Percentiles rank a stretch among this genome's conserved stretches.
phyloP scores from a whole-genome alignment of 2,888 invertebrate species.

The Dione vanillae region DNA sequence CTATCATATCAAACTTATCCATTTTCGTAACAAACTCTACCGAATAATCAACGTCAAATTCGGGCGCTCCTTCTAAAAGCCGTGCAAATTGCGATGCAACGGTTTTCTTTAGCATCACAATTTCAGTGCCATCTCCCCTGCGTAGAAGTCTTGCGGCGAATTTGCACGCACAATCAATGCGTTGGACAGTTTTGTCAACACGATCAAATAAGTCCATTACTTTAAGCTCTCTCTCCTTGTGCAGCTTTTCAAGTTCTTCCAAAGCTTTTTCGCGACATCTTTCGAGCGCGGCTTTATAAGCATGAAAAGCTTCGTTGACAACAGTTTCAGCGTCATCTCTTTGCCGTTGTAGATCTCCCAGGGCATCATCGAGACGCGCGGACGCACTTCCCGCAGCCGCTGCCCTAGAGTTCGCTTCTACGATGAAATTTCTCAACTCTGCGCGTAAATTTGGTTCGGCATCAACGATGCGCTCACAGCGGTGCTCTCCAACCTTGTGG shows the following conservation, averaged over 20 bases:
- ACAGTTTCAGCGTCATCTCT: slow-evolving; percentile 93
- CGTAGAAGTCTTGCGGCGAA: slow-evolving; percentile 92
- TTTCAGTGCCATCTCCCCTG: slow-evolving; percentile 93
- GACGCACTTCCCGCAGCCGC: slow-evolving; percentile 91
- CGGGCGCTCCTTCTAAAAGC: slow-evolving; percentile 92
- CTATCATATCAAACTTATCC: slow-evolving; percentile 89
- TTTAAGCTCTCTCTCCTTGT: slow-evolving; percentile 93
- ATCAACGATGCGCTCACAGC: slow-evolving; percentile 91
- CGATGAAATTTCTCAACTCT: slow-evolving; percentile 89
- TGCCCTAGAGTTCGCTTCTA: slow-evolving; percentile 90
- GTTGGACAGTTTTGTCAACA: slow-evolving; percentile 92
- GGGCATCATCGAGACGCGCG: slow-evolving; percentile 89
- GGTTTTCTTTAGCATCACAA: slow-evolving; percentile 91
- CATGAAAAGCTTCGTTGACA: slow-evolving; percentile 91
- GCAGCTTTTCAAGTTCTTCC: slow-evolving; percentile 89
- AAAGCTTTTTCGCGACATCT: slow-evolving; percentile 90
- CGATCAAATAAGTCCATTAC: slow-evolving; percentile 95
- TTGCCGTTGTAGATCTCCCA: slow-evolving; percentile 94
- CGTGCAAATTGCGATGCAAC: slow-evolving; percentile 91
- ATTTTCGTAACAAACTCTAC: slow-evolving; percentile 93
- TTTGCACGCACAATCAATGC: slow-evolving; percentile 93
- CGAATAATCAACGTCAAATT: slow-evolving; percentile 90
- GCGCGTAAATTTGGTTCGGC: slow-evolving; percentile 91
- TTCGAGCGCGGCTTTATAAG: slow-evolving; percentile 92
- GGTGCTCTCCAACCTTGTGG: slow-evolving; percentile 93